Conservation (phyloP, 2,888 invertebrate genomes). For the Diadegma fenestrale region DNA sequence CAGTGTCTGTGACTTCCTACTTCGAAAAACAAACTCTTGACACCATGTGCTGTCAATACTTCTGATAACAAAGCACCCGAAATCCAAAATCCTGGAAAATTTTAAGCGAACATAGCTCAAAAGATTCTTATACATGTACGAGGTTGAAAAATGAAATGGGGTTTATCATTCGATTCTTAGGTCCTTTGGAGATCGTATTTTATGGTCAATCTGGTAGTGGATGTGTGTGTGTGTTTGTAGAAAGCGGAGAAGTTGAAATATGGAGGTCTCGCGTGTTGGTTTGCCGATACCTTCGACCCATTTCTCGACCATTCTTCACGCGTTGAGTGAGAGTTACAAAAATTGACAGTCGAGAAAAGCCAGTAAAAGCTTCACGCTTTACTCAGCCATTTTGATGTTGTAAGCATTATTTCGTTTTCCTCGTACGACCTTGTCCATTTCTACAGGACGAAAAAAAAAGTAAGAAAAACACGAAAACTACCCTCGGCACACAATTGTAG, state of each 20-base stretch:
- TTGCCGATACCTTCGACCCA: not conserved
- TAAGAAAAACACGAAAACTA: not conserved
- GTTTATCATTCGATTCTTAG: not conserved
- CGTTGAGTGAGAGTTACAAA: not conserved
- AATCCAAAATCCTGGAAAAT: not conserved
- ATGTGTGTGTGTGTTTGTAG: not conserved
- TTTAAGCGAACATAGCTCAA: not conserved
- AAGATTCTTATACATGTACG: not conserved
- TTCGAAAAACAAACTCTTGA: not conserved
- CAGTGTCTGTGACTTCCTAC: too few species aligned
- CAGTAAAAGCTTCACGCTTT: conserved; percentile 8
- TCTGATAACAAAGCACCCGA: not conserved
- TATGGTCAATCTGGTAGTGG: not conserved
- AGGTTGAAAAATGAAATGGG: not conserved
- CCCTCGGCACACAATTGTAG: conserved; percentile 3
- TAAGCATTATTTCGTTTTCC: conserved; percentile 1
- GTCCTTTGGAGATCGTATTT: not conserved
- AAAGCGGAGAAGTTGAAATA: not conserved
- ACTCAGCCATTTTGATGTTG: conserved; percentile 19
- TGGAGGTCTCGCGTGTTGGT: not conserved
- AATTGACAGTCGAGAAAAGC: conserved; percentile 13
- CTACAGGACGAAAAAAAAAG: not conserved
- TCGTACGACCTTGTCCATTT: conserved; percentile 5
- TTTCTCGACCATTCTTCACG: conserved; percentile 14
- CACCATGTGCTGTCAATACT: not conserved